Evolutionary conservation across 2,113 vertebrate species (phyloP).

Genomic region (Camarhynchus parvulus): DNA sequence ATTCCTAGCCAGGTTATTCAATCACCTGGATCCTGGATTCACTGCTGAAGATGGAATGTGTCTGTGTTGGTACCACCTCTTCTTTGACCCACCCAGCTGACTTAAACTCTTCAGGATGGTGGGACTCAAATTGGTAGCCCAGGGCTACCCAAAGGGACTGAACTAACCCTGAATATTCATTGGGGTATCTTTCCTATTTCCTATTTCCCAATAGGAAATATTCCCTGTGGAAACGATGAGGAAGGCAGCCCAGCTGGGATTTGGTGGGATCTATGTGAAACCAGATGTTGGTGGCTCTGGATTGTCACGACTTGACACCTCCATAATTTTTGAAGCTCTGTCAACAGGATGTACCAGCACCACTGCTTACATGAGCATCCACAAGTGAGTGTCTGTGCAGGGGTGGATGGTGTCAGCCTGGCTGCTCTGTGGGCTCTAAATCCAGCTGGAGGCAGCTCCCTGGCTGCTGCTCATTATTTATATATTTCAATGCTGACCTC

Average conservation of each 20-base stretch:
- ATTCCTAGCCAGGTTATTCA: neutral
- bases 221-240: slow-evolving; percentile 90
- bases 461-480: neutral
- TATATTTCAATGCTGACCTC: neutral
- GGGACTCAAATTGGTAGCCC: too few species aligned
- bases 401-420: neutral
- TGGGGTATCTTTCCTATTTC: neutral
- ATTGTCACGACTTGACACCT: slow-evolving; percentile 91
- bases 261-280: slow-evolving; percentile 89
- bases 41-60: neutral
- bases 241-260: slow-evolving; percentile 91
- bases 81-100: neutral
- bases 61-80: neutral
- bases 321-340: slow-evolving; percentile 94
- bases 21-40: neutral
- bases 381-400: slow-evolving; percentile 86
- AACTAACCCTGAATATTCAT: neutral
- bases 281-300: slow-evolving; percentile 93
- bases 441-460: neutral
- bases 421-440: neutral
- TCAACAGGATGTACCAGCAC: slow-evolving; percentile 96
- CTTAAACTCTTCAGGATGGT: neutral
- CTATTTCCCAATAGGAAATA: slow-evolving; percentile 79
- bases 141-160: neutral
- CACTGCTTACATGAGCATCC: slow-evolving; percentile 96